phyloP scores from a whole-genome alignment of 2,113 vertebrate genomes.

The Nanger granti region DNA sequence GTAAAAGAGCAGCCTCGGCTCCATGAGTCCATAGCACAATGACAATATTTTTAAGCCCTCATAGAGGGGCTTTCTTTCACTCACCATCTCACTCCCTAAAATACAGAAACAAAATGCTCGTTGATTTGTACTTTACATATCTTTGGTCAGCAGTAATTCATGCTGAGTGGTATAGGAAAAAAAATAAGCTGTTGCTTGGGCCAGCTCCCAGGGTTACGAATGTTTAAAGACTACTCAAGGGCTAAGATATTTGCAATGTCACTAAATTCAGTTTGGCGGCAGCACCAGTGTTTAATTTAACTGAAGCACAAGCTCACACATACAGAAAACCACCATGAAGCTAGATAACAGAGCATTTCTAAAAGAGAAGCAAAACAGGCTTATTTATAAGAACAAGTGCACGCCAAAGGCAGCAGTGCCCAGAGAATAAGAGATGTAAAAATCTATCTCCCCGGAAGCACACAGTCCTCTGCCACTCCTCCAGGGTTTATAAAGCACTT shows the following conservation, averaged over 20 bases:
- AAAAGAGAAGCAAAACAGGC: not conserved
- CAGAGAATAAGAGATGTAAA: not conserved
- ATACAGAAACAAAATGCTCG: constrained; percentile 53
- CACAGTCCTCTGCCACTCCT: not conserved
- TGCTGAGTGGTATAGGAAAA: constrained; percentile 34
- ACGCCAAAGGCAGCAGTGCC: not conserved
- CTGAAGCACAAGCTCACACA: not conserved
- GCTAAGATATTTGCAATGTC: constrained; percentile 1
- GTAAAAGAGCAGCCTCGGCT: not conserved
- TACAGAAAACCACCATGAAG: not conserved
- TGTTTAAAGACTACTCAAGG: constrained; percentile 45
- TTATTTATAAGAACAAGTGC: not conserved
- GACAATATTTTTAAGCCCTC: not conserved
- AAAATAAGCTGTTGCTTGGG: constrained; percentile 57
- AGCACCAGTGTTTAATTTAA: not conserved
- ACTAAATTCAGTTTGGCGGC: not conserved
- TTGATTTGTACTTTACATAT: constrained; percentile 60
- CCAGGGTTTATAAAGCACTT: not conserved
- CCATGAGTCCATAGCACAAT: not conserved
- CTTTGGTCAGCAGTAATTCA: constrained; percentile 70
- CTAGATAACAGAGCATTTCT: not conserved
- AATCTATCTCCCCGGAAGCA: not conserved
- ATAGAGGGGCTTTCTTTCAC: not conserved
- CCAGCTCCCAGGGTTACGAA: constrained; percentile 55
- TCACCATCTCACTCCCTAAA: constrained; percentile 51